phyloP scores from a whole-genome alignment of 2,797 vertebrate genomes.

The Oreochromis grahami region DNA sequence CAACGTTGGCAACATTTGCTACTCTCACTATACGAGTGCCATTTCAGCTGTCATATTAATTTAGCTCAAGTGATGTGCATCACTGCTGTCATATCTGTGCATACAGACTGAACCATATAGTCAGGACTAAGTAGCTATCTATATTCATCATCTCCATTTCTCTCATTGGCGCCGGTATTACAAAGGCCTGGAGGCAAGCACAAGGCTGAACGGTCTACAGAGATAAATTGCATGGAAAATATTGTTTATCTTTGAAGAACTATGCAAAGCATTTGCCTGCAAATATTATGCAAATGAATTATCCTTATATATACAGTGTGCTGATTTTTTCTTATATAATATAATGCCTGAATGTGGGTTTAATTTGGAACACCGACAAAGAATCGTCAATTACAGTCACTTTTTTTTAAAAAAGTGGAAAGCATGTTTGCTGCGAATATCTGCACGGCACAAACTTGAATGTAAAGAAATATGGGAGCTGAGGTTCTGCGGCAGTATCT shows the following conservation, averaged over 20 bases:
- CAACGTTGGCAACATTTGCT: neutral
- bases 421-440: neutral
- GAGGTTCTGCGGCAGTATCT: neutral
- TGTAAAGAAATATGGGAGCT: constrained; percentile 12
- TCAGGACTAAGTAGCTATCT: constrained; percentile 47
- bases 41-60: constrained; percentile 25
- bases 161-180: constrained; percentile 28
- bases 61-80: neutral
- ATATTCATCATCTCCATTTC: constrained; percentile 57
- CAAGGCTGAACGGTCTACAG: constrained; percentile 11
- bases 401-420: neutral
- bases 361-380: constrained; percentile 29
- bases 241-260: constrained; percentile 50
- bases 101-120: constrained; percentile 13
- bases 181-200: constrained; percentile 38
- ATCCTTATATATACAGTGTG: constrained; percentile 17
- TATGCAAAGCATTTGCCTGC: constrained; percentile 17
- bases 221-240: constrained; percentile 47
- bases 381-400: neutral
- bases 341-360: constrained; percentile 25
- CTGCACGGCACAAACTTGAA: neutral
- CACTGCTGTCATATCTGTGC: neutral
- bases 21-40: neutral
- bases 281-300: constrained; percentile 47
- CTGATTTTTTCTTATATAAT: constrained; percentile 35